phyloP scores from a whole-genome alignment of 2,888 invertebrate genomes.

The Drosophila kambysellisi region DNA sequence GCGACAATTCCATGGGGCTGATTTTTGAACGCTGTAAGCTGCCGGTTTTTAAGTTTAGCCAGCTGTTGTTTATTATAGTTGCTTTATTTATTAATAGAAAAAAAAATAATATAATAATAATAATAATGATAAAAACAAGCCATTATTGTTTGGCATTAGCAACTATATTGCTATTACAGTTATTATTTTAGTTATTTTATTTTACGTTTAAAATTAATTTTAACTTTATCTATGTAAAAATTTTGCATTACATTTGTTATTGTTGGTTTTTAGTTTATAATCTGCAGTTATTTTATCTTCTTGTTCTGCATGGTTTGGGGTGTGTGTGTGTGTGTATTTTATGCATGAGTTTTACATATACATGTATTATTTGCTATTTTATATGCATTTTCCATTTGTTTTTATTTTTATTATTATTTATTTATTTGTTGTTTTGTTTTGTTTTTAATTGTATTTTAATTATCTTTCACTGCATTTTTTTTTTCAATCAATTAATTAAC shows the following conservation, averaged over 20 bases:
- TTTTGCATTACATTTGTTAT: conserved; percentile 42
- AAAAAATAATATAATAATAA: conserved; percentile 42
- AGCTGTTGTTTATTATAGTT: conserved; percentile 31
- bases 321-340: conserved; percentile 7
- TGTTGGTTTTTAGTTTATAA: conserved; percentile 19
- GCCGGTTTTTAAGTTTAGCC: conserved; percentile 28
- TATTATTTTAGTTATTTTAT: conserved; percentile 60
- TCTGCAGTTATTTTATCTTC: conserved; percentile 6
- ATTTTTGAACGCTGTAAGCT: conserved; percentile 21
- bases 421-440: conserved; percentile 1
- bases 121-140: conserved; percentile 66
- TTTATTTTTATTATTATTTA: background rate
- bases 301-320: conserved; percentile 4
- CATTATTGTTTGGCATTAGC: conserved; percentile 54
- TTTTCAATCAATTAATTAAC: conserved; percentile 56
- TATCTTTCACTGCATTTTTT: conserved; percentile 41
- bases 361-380: conserved; percentile 31
- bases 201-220: conserved; percentile 68
- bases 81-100: conserved; percentile 57
- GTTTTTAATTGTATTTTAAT: conserved; percentile 21
- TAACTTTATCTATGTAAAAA: conserved; percentile 73
- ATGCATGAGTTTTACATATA: conserved; percentile 52
- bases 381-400: conserved; percentile 17
- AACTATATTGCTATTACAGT: conserved; percentile 62
- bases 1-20: conserved; percentile 17